These are phyloP conservation scores for Thecophora atra DNA, from an alignment of 2,888 invertebrate species.

Conservation along the genomic window DNA sequence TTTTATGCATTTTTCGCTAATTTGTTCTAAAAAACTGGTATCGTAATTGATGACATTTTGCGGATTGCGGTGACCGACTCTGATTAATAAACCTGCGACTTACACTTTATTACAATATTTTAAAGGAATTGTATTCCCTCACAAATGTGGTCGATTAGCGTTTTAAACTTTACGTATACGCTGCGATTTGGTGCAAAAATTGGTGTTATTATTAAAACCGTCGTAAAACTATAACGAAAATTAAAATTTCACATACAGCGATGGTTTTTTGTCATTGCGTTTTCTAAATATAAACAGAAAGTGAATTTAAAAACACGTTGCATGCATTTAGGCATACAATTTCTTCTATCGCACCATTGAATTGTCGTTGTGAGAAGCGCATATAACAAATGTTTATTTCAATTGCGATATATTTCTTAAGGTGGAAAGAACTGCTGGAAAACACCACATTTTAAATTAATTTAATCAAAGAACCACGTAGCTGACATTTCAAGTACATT, in stretches of 20 bases:
- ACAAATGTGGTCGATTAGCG: slow-evolving; percentile 3
- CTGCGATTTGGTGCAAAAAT: slow-evolving; percentile 19
- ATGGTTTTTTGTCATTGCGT: neutral
- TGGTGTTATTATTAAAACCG: slow-evolving; percentile 3
- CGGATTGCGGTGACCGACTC: no score
- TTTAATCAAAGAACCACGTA: no score
- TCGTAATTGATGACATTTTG: no score
- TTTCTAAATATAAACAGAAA: neutral
- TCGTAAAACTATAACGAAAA: neutral
- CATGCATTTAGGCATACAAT: slow-evolving; percentile 1
- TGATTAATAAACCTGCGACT: no score
- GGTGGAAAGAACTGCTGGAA: no score
- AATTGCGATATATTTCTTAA: no score
- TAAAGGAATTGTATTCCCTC: neutral
- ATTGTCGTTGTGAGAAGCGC: no score
- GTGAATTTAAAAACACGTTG: neutral
- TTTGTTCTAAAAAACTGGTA: neutral
- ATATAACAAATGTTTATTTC: no score
- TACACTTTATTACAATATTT: no score
- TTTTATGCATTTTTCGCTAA: neutral
- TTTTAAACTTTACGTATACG: slow-evolving; percentile 7
- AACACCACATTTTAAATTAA: no score
- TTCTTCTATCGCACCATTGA: no score
- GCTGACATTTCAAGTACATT: no score
- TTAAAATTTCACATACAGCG: neutral